Evolutionary conservation across 2,113 vertebrate species (phyloP).

Genomic region (Daboia siamensis): DNA sequence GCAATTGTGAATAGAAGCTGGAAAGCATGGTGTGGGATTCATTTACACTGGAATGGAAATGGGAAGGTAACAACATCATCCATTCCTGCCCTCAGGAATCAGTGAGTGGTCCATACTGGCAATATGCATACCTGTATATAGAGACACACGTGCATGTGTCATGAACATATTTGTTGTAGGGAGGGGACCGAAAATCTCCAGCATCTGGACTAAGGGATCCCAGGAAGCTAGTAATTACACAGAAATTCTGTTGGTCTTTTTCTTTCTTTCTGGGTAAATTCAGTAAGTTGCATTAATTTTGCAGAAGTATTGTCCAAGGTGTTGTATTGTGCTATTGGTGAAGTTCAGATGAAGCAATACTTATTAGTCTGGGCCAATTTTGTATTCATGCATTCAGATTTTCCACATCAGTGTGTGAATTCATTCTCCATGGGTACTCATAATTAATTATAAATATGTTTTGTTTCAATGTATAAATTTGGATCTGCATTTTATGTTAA

Average conservation of each 20-base stretch:
- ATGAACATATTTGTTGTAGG: background rate
- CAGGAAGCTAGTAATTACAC: background rate
- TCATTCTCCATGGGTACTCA: background rate
- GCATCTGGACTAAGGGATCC: background rate
- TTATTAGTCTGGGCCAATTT: background rate
- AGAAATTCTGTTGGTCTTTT: background rate
- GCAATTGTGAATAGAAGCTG: background rate
- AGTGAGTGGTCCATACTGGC: background rate
- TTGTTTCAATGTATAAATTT: background rate
- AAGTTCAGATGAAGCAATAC: background rate
- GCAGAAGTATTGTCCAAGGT: background rate
- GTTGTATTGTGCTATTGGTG: background rate
- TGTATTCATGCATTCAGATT: background rate
- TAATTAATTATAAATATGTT: background rate
- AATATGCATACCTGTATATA: background rate
- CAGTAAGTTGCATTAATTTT: background rate
- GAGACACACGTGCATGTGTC: background rate
- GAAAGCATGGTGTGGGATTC: background rate
- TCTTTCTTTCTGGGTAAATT: background rate
- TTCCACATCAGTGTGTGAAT: background rate
- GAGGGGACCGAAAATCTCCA: background rate
- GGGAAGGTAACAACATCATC: background rate
- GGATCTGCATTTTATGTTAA: background rate
- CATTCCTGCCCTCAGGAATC: background rate
- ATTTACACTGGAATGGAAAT: background rate